phyloP scores from a whole-genome alignment of 2,888 invertebrate species.

The Chesias legatella region DNA sequence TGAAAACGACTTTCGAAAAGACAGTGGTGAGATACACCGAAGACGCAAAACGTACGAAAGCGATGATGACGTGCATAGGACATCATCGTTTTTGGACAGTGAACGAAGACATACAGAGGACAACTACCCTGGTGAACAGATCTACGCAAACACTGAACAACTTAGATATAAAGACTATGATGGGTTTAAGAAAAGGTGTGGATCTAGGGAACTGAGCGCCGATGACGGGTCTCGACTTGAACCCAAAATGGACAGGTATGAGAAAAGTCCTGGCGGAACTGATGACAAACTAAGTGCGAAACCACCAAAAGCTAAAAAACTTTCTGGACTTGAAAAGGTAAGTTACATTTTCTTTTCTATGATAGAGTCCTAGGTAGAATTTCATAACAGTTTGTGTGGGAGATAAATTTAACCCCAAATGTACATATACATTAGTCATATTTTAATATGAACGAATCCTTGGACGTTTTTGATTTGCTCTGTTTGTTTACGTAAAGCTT shows the following conservation, averaged over 20 bases:
- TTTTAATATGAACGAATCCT: no score
- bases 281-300: conserved; percentile 77
- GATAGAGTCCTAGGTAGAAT: no score
- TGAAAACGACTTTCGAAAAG: conserved; percentile 89
- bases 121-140: conserved; percentile 73
- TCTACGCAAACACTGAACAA: conserved; percentile 70
- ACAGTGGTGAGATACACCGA: conserved; percentile 78
- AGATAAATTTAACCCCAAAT: no score
- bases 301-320: conserved; percentile 84
- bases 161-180: conserved; percentile 56
- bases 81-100: conserved; percentile 85
- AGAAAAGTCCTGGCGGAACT: conserved; percentile 71
- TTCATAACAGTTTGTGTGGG: no score
- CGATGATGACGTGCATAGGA: conserved; percentile 85
- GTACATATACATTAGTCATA: no score
- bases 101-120: conserved; percentile 88
- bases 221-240: conserved; percentile 85
- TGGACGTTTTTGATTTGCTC: no score
- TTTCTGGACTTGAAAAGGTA: conserved; percentile 87
- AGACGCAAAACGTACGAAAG: conserved; percentile 76
- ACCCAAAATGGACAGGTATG: conserved; percentile 82
- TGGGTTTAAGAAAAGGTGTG: conserved; percentile 59
- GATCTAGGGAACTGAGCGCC: conserved; percentile 75
- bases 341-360: conserved; percentile 20
- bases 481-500: no score